Percentiles rank a stretch among this genome's conserved stretches.
phyloP scores from a whole-genome alignment of 2,797 vertebrate genomes.

The Labroides dimidiatus region DNA sequence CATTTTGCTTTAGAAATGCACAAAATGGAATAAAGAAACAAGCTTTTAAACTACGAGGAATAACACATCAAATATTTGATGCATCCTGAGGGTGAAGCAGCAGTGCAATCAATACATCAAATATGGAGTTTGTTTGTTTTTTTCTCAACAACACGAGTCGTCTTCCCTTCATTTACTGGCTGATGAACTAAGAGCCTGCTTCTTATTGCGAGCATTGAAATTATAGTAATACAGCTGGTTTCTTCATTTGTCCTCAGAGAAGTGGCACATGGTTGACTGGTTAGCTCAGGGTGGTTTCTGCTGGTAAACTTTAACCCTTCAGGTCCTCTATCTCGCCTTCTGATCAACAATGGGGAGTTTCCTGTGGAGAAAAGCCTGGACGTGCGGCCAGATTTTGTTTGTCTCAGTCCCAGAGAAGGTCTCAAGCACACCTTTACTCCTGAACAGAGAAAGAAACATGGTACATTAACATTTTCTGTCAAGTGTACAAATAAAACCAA shows the following conservation, averaged over 20 bases:
- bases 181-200: neutral
- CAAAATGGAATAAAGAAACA: conserved; percentile 16
- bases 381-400: conserved; percentile 95
- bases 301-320: conserved; percentile 24
- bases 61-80: neutral
- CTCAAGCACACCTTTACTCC: conserved; percentile 91
- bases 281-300: conserved; percentile 11
- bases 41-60: neutral
- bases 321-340: conserved; percentile 66
- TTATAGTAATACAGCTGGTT: conserved; percentile 4
- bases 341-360: conserved; percentile 82
- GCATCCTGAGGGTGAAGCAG: conserved; percentile 26
- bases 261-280: conserved; percentile 11
- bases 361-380: conserved; percentile 89
- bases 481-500: too few species aligned
- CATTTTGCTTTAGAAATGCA: conserved; percentile 46
- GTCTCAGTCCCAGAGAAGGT: conserved; percentile 97
- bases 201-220: neutral
- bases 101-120: neutral
- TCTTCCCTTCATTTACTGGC: conserved; percentile 2
- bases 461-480: too few species aligned
- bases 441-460: conserved; percentile 64
- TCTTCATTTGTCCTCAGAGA: conserved; percentile 6
- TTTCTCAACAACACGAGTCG: neutral
- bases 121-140: conserved; percentile 11